These are phyloP conservation scores for Synaphobranchus kaupii DNA, from an alignment of 2,797 vertebrate species.

Conservation along the genomic window DNA sequence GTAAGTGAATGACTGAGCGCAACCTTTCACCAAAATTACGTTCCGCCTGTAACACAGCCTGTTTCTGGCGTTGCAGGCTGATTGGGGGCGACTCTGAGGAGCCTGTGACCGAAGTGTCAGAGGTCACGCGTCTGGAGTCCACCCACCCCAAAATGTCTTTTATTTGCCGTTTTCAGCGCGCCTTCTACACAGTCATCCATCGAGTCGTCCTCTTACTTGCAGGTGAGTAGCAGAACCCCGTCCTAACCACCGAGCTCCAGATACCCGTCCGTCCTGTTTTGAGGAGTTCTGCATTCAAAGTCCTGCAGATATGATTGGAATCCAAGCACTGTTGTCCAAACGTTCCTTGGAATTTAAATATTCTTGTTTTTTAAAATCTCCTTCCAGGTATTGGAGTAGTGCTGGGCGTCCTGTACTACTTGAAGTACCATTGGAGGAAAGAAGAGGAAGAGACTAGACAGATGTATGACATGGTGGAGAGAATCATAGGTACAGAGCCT, in stretches of 20 bases:
- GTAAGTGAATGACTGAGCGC: too few relatives aligned
- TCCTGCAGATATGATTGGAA: background rate
- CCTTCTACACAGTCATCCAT: slow-evolving; percentile 87
- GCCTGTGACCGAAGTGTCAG: slow-evolving; percentile 72
- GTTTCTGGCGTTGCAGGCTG: slow-evolving; percentile 70
- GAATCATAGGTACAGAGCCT: slow-evolving; percentile 88
- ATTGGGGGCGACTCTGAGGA: slow-evolving; percentile 68
- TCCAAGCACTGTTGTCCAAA: background rate
- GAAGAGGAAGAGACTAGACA: slow-evolving; percentile 91
- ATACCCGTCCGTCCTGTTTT: background rate
- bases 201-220: slow-evolving; percentile 80
- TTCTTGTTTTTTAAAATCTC: background rate
- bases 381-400: slow-evolving; percentile 79
- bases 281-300: background rate
- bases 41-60: background rate
- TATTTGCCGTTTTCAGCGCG: slow-evolving; percentile 88
- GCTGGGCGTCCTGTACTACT: slow-evolving; percentile 81
- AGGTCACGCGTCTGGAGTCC: slow-evolving; percentile 86
- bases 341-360: background rate
- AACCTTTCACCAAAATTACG: too few relatives aligned
- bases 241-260: background rate
- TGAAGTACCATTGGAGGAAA: slow-evolving; percentile 91
- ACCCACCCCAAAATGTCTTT: slow-evolving; percentile 97
- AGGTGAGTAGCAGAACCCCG: slow-evolving; percentile 68
- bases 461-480: slow-evolving; percentile 97